Percentiles rank a stretch among this genome's conserved stretches.
Conservation (phyloP, 2,113 vertebrate genomes). For the Calcarius ornatus region DNA sequence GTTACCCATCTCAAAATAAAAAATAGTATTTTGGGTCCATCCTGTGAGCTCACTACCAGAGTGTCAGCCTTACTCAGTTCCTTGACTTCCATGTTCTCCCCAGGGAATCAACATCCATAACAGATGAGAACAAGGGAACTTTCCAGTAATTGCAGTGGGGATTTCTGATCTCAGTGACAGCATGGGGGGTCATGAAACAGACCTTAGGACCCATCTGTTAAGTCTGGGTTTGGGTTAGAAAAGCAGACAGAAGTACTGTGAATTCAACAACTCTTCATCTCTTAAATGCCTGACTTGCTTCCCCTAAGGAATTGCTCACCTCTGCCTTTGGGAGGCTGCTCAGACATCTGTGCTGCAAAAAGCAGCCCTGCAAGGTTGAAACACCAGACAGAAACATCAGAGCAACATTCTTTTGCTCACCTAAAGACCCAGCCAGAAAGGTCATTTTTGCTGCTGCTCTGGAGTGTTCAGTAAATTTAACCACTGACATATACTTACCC, state of each 20-base stretch:
- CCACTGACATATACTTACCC: not conserved
- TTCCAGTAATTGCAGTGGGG: not conserved
- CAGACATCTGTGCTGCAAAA: not conserved
- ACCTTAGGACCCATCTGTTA: not conserved
- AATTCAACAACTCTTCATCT: not conserved
- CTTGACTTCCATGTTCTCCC: not conserved
- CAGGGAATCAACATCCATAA: not conserved
- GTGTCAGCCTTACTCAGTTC: not conserved
- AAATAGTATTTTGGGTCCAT: not conserved
- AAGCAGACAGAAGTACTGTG: not conserved
- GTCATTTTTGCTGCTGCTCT: not conserved
- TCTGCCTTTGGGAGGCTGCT: not conserved
- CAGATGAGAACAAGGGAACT: not conserved
- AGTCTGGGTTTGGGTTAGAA: not conserved
- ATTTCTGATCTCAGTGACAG: not conserved
- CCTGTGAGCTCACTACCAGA: not conserved
- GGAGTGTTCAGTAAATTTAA: not conserved
- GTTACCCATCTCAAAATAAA: not conserved
- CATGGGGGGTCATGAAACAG: not conserved
- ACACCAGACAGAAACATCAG: not conserved
- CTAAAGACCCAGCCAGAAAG: not conserved
- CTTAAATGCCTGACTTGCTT: not conserved
- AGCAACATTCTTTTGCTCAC: not conserved
- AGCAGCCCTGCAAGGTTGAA: not conserved
- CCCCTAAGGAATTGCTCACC: not conserved